These are phyloP conservation scores for Perca flavescens DNA, from an alignment of 2,113 vertebrate genomes.

Conservation along the genomic window DNA sequence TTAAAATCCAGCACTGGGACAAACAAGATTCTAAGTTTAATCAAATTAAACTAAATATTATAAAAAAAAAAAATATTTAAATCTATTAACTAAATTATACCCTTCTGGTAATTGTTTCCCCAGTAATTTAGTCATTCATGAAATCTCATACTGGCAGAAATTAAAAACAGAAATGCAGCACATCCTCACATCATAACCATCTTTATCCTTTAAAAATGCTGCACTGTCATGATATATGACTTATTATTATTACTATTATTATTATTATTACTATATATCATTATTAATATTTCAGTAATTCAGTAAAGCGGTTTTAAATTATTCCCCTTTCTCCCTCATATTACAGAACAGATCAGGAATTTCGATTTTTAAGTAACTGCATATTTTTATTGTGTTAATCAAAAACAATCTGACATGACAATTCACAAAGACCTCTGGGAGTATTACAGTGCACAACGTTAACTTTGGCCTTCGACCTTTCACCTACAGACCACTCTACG, in stretches of 20 bases:
- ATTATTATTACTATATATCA: too few species aligned
- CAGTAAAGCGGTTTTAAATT: too few species aligned
- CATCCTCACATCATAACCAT: not conserved
- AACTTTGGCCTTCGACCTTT: slow-evolving; percentile 81
- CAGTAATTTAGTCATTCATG: not conserved
- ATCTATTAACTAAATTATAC: not conserved
- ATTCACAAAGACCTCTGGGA: slow-evolving; percentile 82
- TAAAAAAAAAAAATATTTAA: too few species aligned
- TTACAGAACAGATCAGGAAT: not conserved
- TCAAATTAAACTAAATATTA: not conserved
- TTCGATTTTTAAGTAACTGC: slow-evolving; percentile 71
- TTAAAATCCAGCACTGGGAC: not conserved
- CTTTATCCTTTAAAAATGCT: not conserved
- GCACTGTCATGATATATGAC: not conserved
- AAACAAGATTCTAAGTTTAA: not conserved
- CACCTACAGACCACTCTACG: slow-evolving; percentile 60
- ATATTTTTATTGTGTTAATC: slow-evolving; percentile 88
- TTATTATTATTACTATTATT: not conserved
- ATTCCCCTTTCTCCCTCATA: not conserved
- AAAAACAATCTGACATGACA: slow-evolving; percentile 83
- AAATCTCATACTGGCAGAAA: not conserved
- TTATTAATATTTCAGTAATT: not conserved
- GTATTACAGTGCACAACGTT: slow-evolving; percentile 82
- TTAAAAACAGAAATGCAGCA: not conserved
- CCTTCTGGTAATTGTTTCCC: not conserved